A percentile compares a stretch with the other conserved stretches of the same genome.
Conservation (phyloP, 2,113 vertebrate species). For the Melanotaenia duboulayi region DNA sequence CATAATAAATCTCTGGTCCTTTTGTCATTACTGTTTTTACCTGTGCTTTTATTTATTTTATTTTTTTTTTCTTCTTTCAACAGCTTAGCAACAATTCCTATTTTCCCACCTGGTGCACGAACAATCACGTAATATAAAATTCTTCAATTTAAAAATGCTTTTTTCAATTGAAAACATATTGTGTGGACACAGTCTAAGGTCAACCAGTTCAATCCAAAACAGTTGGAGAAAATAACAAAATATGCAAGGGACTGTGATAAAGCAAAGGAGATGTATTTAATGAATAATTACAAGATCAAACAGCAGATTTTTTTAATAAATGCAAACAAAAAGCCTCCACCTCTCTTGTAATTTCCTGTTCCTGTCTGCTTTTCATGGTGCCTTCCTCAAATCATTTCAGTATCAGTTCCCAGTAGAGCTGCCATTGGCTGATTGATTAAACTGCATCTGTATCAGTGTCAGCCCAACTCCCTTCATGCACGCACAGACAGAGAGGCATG, state of each 20-base stretch:
- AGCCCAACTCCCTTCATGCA: constrained; percentile 4
- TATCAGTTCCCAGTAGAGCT: constrained; percentile 29
- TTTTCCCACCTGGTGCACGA: too few relatives aligned
- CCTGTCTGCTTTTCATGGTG: background rate
- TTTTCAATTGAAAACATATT: too few relatives aligned
- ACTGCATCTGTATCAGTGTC: constrained; percentile 38
- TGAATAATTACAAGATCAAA: constrained; percentile 1
- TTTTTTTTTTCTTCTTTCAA: too few relatives aligned
- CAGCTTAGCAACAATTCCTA: too few relatives aligned
- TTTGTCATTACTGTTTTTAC: too few relatives aligned
- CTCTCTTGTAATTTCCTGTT: constrained; percentile 56
- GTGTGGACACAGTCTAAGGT: background rate
- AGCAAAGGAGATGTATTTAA: background rate
- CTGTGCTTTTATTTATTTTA: too few relatives aligned
- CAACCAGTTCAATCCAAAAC: background rate
- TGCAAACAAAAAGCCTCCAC: constrained; percentile 26
- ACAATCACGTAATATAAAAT: too few relatives aligned
- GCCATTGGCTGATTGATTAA: constrained; percentile 62
- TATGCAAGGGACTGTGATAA: background rate
- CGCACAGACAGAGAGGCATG: constrained; percentile 5
- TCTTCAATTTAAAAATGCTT: background rate
- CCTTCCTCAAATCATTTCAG: constrained; percentile 10
- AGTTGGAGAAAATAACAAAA: constrained; percentile 5
- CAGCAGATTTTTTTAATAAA: constrained; percentile 24
- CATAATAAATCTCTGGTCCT: too few relatives aligned